Conservation (phyloP, 2,888 invertebrate genomes). For the Chloromyia formosa region DNA sequence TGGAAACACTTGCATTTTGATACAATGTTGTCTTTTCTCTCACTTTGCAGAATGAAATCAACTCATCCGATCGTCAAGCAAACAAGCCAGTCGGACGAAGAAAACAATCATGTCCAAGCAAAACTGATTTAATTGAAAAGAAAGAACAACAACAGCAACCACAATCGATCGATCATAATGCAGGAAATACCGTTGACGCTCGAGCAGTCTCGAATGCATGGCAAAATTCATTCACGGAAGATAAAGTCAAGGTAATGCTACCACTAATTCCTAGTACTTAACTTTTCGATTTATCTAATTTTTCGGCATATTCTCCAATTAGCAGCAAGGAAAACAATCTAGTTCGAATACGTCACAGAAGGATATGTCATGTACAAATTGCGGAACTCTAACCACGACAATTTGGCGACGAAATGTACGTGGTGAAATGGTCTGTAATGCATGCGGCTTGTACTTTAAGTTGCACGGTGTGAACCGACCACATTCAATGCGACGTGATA, state of each 20-base stretch:
- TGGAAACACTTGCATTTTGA: too few species aligned
- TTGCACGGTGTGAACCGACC: constrained; percentile 94
- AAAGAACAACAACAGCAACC: constrained; percentile 7
- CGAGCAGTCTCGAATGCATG: constrained; percentile 32
- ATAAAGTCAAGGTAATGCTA: constrained; percentile 35
- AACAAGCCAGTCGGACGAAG: constrained; percentile 68
- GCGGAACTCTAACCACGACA: constrained; percentile 96
- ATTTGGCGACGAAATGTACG: constrained; percentile 96
- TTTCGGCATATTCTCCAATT: neutral
- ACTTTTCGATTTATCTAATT: constrained; percentile 6
- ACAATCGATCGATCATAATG: constrained; percentile 5
- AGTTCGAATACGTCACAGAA: constrained; percentile 57
- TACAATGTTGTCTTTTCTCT: too few species aligned
- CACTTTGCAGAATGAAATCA: constrained; percentile 53
- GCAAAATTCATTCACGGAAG: constrained; percentile 39
- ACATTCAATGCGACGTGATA: constrained; percentile 94
- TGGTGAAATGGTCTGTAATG: constrained; percentile 99
- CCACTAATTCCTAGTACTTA: neutral
- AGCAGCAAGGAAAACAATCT: constrained; percentile 42
- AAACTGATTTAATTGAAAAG: constrained; percentile 53
- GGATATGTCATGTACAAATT: constrained; percentile 94
- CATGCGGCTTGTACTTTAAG: constrained; percentile 97
- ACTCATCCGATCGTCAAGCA: constrained; percentile 53
- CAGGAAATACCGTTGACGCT: neutral
- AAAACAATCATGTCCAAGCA: constrained; percentile 82